Base-by-base conservation (phyloP, 2,113 vertebrate species). In the Ancistrus triradiatus region DNA sequence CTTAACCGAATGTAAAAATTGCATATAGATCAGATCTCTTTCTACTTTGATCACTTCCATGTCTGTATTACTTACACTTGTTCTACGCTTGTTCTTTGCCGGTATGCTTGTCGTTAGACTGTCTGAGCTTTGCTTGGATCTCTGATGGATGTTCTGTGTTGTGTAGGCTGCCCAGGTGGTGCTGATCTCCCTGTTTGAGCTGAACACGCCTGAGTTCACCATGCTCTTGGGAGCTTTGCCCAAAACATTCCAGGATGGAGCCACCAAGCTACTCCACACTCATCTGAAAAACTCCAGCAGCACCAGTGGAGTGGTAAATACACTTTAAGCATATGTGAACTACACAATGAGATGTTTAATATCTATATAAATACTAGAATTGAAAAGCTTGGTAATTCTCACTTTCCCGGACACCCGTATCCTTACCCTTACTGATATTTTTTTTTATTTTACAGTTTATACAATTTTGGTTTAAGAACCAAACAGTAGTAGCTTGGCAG, bases 161-260 rank as follows among this genome's bases (percentile, higher is more conserved):
- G 14, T 27, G 44, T 46, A 98, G 96, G 96, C 96, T 18, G 95
- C 96, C 49, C 94, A 98, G 79, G 89, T 96, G 73, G 96, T 99
- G 75, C 90, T 99, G 58, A 98, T 98, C 80, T 88, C 93, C 61
- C 85, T 99, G 74, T 99, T 99, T 80, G 93, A 99, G 85, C 59
- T 99, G 80, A 99, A 99, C 79, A 97, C 96, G 11, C 94, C 96
- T 0, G 95, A 97, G 89, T 99, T 98, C 89, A 97, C 95, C 81
- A 98, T 98, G 95, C 87, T 99, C 88, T 91, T 98, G 80, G 95
- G 94, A 79, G 96, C 96, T 57, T 88, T 99, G 84, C 95, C 96
- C 68, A 99, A 99, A 88, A 98, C 96, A 68, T 99, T 99, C 89
- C 95, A 99, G 85, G 96, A 98, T 53, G 96, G 95, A 77, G 95